Percentiles rank a stretch among this genome's conserved stretches.
Evolutionary conservation across 92 coral and sea anemone genomes (phyloP).

Genomic region (Isaurus tuberculatus): DNA sequence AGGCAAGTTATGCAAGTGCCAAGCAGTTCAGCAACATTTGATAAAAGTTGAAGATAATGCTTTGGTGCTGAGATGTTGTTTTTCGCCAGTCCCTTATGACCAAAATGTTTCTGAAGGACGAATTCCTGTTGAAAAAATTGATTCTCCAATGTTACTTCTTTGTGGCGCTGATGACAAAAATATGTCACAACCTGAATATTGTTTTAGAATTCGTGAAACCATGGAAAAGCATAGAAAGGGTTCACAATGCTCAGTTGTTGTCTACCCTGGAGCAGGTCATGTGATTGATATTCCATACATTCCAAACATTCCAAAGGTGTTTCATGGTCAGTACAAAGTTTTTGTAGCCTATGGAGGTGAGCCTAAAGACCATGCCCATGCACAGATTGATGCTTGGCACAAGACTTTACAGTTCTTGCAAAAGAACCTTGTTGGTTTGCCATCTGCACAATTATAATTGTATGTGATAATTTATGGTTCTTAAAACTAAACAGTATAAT

Average conservation of each 20-base stretch:
- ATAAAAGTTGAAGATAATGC: slow-evolving; percentile 9
- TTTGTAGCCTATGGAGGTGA: slow-evolving; percentile 32
- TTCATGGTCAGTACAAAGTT: slow-evolving; percentile 32
- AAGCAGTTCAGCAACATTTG: background rate
- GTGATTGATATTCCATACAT: slow-evolving; percentile 27
- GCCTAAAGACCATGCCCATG: slow-evolving; percentile 20
- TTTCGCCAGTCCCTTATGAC: slow-evolving; percentile 20
- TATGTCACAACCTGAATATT: slow-evolving; percentile 39
- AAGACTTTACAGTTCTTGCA: slow-evolving; percentile 38
- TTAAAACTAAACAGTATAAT: background rate
- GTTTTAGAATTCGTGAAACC: slow-evolving; percentile 21
- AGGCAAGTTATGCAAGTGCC: slow-evolving; percentile 11
- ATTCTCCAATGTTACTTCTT: slow-evolving; percentile 15
- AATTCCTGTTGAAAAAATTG: slow-evolving; percentile 35
- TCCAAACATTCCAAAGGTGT: slow-evolving; percentile 17
- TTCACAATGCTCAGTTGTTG: slow-evolving; percentile 19
- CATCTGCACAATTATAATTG: slow-evolving; percentile 14
- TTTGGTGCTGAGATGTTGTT: background rate
- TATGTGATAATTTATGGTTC: background rate
- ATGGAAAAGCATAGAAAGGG: slow-evolving; percentile 37
- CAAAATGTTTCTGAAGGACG: slow-evolving; percentile 37
- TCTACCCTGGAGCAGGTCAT: slow-evolving; percentile 33
- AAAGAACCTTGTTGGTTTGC: slow-evolving; percentile 30
- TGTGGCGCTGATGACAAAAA: slow-evolving; percentile 40
- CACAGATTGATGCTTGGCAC: slow-evolving; percentile 34